phyloP scores from a whole-genome alignment of 2,888 invertebrate species.

The Drosophila flavopinicola region DNA sequence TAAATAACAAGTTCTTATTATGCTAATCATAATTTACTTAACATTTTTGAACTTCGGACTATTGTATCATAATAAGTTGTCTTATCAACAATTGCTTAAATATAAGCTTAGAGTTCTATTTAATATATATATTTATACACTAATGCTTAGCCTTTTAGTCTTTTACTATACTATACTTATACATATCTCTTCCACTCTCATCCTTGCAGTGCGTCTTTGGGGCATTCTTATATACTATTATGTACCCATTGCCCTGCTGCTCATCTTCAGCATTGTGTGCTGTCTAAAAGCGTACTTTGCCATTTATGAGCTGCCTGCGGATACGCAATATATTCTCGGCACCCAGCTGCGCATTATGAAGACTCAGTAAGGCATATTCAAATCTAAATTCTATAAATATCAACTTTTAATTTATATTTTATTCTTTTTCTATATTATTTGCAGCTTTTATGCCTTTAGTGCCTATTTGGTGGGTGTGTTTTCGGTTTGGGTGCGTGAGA shows the following conservation, averaged over 20 bases:
- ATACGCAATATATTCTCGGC: constrained; percentile 66
- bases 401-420: no score
- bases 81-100: no score
- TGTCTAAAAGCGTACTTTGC: constrained; percentile 67
- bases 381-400: background rate
- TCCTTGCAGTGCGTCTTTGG: constrained; percentile 73
- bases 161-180: no score
- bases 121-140: no score
- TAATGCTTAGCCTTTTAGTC: no score
- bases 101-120: no score
- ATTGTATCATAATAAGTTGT: no score
- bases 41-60: no score
- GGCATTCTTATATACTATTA: constrained; percentile 77
- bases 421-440: background rate
- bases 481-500: constrained; percentile 76
- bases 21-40: no score
- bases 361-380: constrained; percentile 59
- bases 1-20: no score
- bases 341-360: constrained; percentile 69
- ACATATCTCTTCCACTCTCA: no score
- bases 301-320: constrained; percentile 64
- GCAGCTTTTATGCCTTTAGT: constrained; percentile 72
- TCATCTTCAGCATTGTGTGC: constrained; percentile 65
- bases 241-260: constrained; percentile 64
- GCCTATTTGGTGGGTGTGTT: constrained; percentile 69